Evolutionary conservation across 2,113 vertebrate species (phyloP), one percentile per base, ranked within the genome.

Genomic region (Plecotus auritus): DNA sequence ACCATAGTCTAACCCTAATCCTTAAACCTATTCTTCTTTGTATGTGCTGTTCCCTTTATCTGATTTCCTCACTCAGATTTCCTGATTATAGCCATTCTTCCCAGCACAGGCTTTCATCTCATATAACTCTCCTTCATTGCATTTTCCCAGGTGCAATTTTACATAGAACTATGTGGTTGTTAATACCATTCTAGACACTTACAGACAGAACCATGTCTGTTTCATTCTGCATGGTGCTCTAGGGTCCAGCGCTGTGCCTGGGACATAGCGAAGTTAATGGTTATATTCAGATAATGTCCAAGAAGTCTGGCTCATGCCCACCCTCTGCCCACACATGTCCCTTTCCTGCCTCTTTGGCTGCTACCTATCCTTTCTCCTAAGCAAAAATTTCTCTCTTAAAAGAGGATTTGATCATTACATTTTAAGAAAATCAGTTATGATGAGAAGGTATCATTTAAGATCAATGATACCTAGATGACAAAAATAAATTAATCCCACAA

Each of bases 381-480:
- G 32, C 47, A 64, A 77, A 56, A 80, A 16, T 11, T 14, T n/a
- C 3, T 96, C 35, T 85, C 35, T 90, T 73, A 70, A 56, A 88
- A 83, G 40, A 69, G 18, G 28, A 72, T 40, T 77, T 59, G 12
- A 20, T 77, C 30, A 35, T 67, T 74, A 37, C 20, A 61, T 66
- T 93, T 93, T 78, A 56, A 81, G 30, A 54, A 95, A 93, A 66
- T 59, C 4, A 73, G 6, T 66, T 74, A 92, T 54, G 2, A 77
- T 54, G 18, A 82, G 12, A 76, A 18, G 10, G 0, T 18, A 67
- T 84, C 61, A 61, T 23, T 87, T 94, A 83, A 87, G 7, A 73
- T 37, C 3, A 85, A 45, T 51, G 51, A 83, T 69, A 77, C 22
- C 5, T 80, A 82, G 42, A 40, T 90, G 17, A 20, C 2, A 72